Conservation (phyloP, 2,888 invertebrate species). For the Apotomis turbidana region DNA sequence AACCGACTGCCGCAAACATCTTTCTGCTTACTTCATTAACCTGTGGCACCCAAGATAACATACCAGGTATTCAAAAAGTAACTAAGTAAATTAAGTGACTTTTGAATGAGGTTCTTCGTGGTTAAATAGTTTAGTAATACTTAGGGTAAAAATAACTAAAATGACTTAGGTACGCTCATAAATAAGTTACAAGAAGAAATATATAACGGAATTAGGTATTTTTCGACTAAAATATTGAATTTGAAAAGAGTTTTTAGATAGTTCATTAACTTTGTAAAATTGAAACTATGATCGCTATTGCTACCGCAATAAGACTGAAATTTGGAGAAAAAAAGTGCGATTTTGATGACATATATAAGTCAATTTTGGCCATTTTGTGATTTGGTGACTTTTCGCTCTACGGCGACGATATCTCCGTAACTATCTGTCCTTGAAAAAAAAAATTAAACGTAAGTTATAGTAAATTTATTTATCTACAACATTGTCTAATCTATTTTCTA, state of each 20-base stretch:
- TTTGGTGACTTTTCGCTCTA: not conserved
- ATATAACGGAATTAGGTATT: conserved; percentile 5
- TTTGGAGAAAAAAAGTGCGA: conserved; percentile 6
- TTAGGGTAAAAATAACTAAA: conserved; percentile 3
- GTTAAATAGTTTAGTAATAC: conserved; percentile 4
- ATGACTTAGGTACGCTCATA: conserved; percentile 1
- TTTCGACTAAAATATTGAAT: conserved; percentile 10
- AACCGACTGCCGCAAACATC: no score
- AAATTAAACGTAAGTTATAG: no score
- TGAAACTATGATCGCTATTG: conserved; percentile 9
- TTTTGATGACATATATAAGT: conserved; percentile 3
- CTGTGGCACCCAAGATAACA: no score
- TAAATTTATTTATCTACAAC: no score
- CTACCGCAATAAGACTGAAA: conserved; percentile 1
- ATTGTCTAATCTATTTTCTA: no score
- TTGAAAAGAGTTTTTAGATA: conserved; percentile 6
- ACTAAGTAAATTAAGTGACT: conserved; percentile 1
- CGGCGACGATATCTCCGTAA: no score
- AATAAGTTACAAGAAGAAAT: conserved; percentile 7
- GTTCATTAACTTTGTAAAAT: conserved; percentile 18
- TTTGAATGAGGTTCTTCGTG: conserved; percentile 5
- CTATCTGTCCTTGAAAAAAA: no score
- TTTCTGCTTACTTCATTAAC: no score
- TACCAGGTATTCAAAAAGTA: conserved; percentile 3
- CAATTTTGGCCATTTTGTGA: conserved; percentile 5